A percentile compares a stretch with the other conserved stretches of the same genome.
Conservation (phyloP, 2,797 vertebrate species). For the Antennarius maculatus region DNA sequence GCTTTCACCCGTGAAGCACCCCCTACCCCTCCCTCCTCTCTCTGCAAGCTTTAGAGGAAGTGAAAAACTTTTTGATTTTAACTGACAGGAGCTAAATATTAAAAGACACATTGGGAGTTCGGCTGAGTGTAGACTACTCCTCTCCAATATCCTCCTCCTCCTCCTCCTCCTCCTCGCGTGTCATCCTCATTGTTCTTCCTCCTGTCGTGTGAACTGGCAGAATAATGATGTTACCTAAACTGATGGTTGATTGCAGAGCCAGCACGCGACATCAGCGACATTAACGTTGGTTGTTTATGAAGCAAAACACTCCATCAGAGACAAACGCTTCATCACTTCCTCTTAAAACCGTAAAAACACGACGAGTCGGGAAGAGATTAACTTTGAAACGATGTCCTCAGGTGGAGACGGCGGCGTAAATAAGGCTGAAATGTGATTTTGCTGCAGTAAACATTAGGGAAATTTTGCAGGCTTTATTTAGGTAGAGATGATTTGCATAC, state of each 20-base stretch:
- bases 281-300: slow-evolving; percentile 55
- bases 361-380: slow-evolving; percentile 56
- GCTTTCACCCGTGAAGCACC: slow-evolving; percentile 78
- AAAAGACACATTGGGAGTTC: slow-evolving; percentile 67
- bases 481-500: slow-evolving; percentile 62
- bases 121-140: slow-evolving; percentile 47
- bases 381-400: slow-evolving; percentile 53
- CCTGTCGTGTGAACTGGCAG: neutral
- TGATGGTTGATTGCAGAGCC: slow-evolving; percentile 47
- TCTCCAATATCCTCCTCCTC: slow-evolving; percentile 38
- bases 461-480: slow-evolving; percentile 62
- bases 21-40: slow-evolving; percentile 6
- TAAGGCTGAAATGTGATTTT: slow-evolving; percentile 59
- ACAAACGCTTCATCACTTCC: slow-evolving; percentile 67
- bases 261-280: slow-evolving; percentile 46
- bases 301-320: slow-evolving; percentile 67
- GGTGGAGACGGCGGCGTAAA: slow-evolving; percentile 55
- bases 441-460: slow-evolving; percentile 71
- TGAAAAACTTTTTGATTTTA: slow-evolving; percentile 76
- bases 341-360: slow-evolving; percentile 27
- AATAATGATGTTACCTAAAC: slow-evolving; percentile 50
- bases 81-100: slow-evolving; percentile 77
- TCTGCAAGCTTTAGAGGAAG: slow-evolving; percentile 64
- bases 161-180: slow-evolving; percentile 34
- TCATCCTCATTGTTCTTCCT: slow-evolving; percentile 40